Percentiles rank a stretch among this genome's conserved stretches.
phyloP scores from a whole-genome alignment of 2,113 vertebrate genomes.

The Collichthys lucidus region DNA sequence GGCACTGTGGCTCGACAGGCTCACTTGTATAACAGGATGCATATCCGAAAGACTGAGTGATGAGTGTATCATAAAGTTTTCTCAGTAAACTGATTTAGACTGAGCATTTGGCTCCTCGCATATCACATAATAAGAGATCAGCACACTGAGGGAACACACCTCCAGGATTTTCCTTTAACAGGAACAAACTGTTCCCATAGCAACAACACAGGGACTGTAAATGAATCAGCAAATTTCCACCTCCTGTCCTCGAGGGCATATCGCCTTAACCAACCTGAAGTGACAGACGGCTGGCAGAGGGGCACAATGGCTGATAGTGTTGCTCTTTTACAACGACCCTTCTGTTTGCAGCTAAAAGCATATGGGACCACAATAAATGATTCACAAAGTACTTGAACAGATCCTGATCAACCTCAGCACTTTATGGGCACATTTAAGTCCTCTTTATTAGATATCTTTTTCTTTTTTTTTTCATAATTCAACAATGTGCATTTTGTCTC shows the following conservation, averaged over 20 bases:
- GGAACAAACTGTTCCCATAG: constrained; percentile 70
- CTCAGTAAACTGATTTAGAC: constrained; percentile 7
- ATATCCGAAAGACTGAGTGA: background rate
- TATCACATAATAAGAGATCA: constrained; percentile 22
- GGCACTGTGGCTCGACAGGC: background rate
- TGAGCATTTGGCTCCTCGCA: background rate
- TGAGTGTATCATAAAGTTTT: background rate
- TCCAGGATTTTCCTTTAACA: constrained; percentile 57
- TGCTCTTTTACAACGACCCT: background rate
- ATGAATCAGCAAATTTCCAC: constrained; percentile 69
- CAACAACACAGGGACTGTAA: constrained; percentile 50
- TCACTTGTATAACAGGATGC: background rate
- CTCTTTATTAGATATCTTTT: background rate
- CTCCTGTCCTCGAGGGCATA: constrained; percentile 22
- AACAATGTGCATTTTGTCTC: background rate
- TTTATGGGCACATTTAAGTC: background rate
- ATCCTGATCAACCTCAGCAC: background rate
- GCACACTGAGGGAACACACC: constrained; percentile 8
- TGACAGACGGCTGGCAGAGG: constrained; percentile 21
- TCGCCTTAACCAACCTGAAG: constrained; percentile 17
- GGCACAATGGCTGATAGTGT: background rate
- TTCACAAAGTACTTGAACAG: background rate
- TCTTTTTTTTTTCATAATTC: background rate
- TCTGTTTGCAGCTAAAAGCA: background rate
- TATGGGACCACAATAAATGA: background rate